phyloP scores from a whole-genome alignment of 1,140 invertebrate species.

The Zaprionus gabonicus region DNA sequence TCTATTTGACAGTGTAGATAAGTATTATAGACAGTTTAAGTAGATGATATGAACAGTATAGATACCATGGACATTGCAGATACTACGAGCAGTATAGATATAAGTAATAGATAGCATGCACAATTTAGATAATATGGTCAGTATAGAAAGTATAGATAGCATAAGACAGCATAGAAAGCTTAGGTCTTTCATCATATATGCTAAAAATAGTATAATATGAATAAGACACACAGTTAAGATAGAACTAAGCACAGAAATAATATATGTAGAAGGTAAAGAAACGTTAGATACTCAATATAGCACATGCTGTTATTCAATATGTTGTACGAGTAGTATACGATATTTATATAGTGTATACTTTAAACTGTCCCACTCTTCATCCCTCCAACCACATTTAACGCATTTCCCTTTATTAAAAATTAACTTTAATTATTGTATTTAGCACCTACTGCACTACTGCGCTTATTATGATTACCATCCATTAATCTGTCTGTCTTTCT shows the following conservation, averaged over 20 bases:
- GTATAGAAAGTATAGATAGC: background rate
- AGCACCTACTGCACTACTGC: conserved; percentile 7
- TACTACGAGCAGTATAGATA: background rate
- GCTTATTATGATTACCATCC: background rate
- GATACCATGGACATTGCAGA: background rate
- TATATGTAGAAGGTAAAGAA: background rate
- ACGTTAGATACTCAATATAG: background rate
- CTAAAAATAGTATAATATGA: background rate
- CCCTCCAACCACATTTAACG: background rate
- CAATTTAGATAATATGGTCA: background rate
- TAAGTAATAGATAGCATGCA: background rate
- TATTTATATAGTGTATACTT: background rate
- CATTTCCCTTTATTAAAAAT: background rate
- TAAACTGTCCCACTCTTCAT: too few species aligned
- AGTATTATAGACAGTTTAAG: background rate
- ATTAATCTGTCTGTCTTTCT: conserved; percentile 6
- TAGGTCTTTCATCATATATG: too few species aligned
- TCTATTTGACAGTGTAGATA: background rate
- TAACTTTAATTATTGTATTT: conserved; percentile 2
- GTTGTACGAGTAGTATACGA: background rate
- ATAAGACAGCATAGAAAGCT: background rate
- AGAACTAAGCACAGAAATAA: background rate
- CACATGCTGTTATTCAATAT: background rate
- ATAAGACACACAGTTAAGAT: background rate
- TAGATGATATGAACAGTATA: background rate